These are phyloP conservation scores for Mustela nigripes DNA, from an alignment of 2,113 vertebrate genomes.

Conservation along the genomic window DNA sequence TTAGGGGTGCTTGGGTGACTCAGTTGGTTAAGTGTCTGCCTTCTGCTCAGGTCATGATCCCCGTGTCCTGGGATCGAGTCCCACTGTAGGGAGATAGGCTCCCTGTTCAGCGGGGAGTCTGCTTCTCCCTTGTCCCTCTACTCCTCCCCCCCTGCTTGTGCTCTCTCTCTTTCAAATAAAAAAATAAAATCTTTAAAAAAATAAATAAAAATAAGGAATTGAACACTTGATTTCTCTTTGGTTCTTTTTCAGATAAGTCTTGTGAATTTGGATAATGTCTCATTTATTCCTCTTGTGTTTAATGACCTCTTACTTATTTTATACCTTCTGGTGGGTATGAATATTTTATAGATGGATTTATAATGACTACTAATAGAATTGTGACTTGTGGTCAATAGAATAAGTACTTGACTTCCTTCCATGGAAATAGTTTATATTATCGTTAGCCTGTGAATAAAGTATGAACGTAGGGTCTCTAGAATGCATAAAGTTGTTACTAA, in stretches of 20 bases:
- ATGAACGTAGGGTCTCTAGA: constrained; percentile 2
- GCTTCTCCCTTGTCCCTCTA: not conserved
- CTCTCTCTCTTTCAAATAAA: too few species aligned
- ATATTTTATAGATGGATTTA: constrained; percentile 17
- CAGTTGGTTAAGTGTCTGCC: too few species aligned
- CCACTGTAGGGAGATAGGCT: too few species aligned
- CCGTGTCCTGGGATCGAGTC: too few species aligned
- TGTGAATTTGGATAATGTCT: not conserved
- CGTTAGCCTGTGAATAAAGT: not conserved
- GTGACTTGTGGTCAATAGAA: not conserved
- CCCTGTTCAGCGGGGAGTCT: not conserved
- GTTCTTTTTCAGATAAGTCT: constrained; percentile 13
- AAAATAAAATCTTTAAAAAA: too few species aligned
- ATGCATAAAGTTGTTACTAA: not conserved
- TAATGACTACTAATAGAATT: not conserved
- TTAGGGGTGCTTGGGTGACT: too few species aligned
- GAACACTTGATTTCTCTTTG: constrained; percentile 6
- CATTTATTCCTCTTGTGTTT: not conserved
- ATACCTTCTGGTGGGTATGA: not conserved
- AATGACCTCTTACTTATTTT: constrained; percentile 11
- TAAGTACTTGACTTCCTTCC: not conserved
- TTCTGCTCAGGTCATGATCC: too few species aligned
- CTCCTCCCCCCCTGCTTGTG: too few species aligned
- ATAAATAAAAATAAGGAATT: not conserved
- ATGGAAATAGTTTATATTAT: not conserved